phyloP scores from a whole-genome alignment of 53 echinoderm and acorn worm species.

The Echinometra lucunter region DNA sequence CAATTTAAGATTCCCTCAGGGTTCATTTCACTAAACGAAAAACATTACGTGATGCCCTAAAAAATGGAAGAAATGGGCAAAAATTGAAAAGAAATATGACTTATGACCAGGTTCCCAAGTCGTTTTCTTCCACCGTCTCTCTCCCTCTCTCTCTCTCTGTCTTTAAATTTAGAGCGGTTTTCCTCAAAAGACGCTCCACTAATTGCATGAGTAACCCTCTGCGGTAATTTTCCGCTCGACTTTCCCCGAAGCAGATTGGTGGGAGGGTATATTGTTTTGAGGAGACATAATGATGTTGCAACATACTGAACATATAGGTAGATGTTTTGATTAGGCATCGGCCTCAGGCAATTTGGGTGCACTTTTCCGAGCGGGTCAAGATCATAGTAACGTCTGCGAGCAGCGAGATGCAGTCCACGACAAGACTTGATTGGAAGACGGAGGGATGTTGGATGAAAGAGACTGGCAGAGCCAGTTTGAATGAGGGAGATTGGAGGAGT shows the following conservation, averaged over 20 bases:
- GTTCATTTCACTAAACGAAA: conserved; percentile 33
- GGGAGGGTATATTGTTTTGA: conserved; percentile 13
- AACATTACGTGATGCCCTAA: conserved; percentile 45
- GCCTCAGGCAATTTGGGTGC: conserved; percentile 32
- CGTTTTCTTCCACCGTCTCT: not conserved
- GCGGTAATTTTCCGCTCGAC: conserved; percentile 59
- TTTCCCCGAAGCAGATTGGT: conserved; percentile 60
- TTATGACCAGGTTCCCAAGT: conserved; percentile 28
- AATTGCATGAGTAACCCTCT: conserved; percentile 65
- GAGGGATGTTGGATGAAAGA: not conserved
- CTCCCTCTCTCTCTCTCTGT: not conserved
- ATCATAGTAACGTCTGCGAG: conserved; percentile 18
- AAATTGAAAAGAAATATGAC: conserved; percentile 54
- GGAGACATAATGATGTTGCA: conserved; percentile 50
- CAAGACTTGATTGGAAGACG: no score
- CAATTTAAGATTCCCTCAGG: not conserved
- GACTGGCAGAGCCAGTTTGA: not conserved
- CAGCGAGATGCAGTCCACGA: not conserved
- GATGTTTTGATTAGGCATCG: conserved; percentile 35
- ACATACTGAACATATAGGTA: conserved; percentile 33
- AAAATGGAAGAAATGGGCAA: conserved; percentile 19
- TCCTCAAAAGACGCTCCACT: conserved; percentile 46
- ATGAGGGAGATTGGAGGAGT: not conserved
- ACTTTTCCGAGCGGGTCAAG: conserved; percentile 37
- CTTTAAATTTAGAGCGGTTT: conserved; percentile 42